Conservation (phyloP, 1,140 invertebrate genomes). For the Nylanderia fulva region DNA sequence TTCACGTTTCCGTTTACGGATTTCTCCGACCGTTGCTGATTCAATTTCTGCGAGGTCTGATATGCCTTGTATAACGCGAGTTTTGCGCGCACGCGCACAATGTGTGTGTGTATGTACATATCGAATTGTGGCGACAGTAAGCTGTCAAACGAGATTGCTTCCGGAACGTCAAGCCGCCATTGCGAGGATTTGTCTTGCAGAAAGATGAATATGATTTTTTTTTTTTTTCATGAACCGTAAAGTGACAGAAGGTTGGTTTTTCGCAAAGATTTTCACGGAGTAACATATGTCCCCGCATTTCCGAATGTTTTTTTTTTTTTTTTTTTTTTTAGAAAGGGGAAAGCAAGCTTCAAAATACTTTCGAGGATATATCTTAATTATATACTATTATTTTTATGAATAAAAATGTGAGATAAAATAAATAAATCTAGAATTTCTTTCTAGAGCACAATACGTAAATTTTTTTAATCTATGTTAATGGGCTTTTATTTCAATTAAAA, state of each 20-base stretch:
- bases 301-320: background rate
- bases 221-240: background rate
- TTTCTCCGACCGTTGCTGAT: constrained; percentile 43
- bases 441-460: background rate
- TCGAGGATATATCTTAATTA: background rate
- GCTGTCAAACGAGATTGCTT: constrained; percentile 58
- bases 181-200: constrained; percentile 40
- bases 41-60: constrained; percentile 55
- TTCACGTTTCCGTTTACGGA: constrained; percentile 40
- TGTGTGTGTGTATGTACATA: background rate
- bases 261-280: background rate
- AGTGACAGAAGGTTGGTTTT: background rate
- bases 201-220: constrained; percentile 29
- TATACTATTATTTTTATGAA: background rate
- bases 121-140: constrained; percentile 54
- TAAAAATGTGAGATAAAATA: background rate
- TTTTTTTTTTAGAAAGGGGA: too few relatives aligned
- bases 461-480: background rate
- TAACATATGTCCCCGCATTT: background rate
- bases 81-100: too few relatives aligned
- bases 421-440: background rate
- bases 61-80: constrained; percentile 17
- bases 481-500: background rate
- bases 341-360: background rate
- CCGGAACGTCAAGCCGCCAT: constrained; percentile 10